These are phyloP conservation scores for Megastigmus dorsalis DNA, from an alignment of 2,888 invertebrate species.

Conservation along the genomic window DNA sequence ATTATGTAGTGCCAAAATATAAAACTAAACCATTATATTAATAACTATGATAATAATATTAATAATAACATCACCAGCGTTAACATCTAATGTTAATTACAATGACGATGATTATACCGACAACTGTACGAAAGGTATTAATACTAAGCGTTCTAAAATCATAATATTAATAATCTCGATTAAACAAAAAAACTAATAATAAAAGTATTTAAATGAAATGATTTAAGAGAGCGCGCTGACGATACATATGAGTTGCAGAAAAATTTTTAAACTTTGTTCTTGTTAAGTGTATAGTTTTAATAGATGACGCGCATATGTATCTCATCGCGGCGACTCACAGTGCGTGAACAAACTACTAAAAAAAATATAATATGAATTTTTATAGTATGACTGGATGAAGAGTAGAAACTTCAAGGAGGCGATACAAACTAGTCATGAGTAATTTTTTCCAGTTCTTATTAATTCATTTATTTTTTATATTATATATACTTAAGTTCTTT, in stretches of 20 bases:
- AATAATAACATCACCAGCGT: too few species aligned
- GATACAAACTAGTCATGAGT: constrained; percentile 89
- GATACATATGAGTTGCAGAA: constrained; percentile 21
- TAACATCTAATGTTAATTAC: too few species aligned
- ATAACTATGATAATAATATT: too few species aligned
- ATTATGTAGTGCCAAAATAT: neutral
- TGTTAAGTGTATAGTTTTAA: too few species aligned
- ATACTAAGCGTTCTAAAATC: too few species aligned
- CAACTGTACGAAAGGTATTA: too few species aligned
- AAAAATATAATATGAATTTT: constrained; percentile 67
- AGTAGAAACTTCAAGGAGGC: constrained; percentile 98
- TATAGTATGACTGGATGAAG: constrained; percentile 95
- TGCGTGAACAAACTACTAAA: constrained; percentile 30
- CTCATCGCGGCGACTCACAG: neutral
- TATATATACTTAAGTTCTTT: constrained; percentile 62
- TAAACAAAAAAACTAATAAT: constrained; percentile 27
- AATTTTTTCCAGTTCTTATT: constrained; percentile 74
- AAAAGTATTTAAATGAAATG: neutral
- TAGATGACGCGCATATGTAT: constrained; percentile 4
- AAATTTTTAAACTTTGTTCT: too few species aligned
- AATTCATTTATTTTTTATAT: constrained; percentile 67
- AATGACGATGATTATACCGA: too few species aligned
- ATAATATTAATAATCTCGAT: too few species aligned
- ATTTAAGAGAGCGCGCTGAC: neutral
- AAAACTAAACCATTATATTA: neutral